phyloP scores from a whole-genome alignment of 2,113 vertebrate species.

The Entomyzon cyanotis region DNA sequence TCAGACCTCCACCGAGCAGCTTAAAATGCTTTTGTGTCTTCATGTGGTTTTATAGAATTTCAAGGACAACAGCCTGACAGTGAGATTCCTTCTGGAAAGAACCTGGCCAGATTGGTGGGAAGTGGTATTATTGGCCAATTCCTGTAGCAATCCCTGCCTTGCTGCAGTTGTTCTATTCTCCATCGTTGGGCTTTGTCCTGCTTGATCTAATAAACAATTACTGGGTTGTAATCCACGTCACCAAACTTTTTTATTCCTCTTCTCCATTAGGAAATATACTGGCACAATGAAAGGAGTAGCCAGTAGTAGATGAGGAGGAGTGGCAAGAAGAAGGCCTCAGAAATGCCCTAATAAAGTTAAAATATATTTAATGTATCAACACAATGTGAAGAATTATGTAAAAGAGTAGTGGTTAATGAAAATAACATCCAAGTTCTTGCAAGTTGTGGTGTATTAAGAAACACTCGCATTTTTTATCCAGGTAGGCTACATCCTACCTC shows the following conservation, averaged over 20 bases:
- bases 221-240: rapidly evolving
- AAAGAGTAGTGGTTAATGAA: neutral
- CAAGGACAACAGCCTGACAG: neutral
- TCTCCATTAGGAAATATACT: neutral
- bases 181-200: neutral
- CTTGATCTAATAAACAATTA: neutral
- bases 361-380: neutral
- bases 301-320: neutral
- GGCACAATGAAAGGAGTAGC: neutral
- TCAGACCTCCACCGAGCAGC: neutral
- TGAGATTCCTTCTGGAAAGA: neutral
- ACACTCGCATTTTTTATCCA: rapidly evolving
- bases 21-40: neutral
- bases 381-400: neutral
- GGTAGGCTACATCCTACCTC: neutral
- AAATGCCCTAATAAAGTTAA: neutral
- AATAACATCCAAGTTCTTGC: neutral
- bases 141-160: neutral
- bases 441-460: neutral
- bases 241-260: neutral
- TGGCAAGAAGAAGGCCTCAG: neutral
- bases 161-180: neutral
- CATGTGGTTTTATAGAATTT: neutral
- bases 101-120: neutral
- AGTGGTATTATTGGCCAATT: neutral